Base-by-base conservation (phyloP, 1,140 invertebrate genomes). In the Cotesia glomerata region DNA sequence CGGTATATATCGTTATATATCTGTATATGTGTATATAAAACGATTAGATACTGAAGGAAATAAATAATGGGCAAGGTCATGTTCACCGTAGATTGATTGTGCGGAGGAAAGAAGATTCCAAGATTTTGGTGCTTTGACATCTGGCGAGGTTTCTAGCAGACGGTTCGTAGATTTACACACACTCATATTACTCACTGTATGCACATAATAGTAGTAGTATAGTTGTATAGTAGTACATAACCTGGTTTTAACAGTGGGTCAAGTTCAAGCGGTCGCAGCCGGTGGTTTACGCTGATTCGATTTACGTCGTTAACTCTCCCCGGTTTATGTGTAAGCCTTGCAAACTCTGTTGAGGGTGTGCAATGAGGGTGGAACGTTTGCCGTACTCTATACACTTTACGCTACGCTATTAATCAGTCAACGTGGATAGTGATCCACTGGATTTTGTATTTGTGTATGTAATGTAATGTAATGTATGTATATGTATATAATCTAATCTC, bases 201-300 rank as follows among this genome's bases (percentile, higher is more conserved):
- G 26, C 26, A 26, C 26, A 26, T 26, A 26, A 26, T 26, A 26
- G 26, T 26, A 26, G 26, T 26, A 26, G 26, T 26, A 26, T 26
- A 26, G 26, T 26, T 45, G 39, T 45, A 8, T 45, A 45, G 11
- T 45, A 45, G 56, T 35, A 13, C 16, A 51, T 71, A 72, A 56
- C 71, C 71, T 49, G 56, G 71, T 67, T 72, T 67, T 34, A 35
- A 36, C 54, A 72, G 54, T 72, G 18, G 71, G 71, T 72, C 71
- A 72, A 72, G 71, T 72, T 72, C 71, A 72, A 72, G 52, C 71
- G 64, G 65, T 62, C 64, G 58, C 64, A 72, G 52, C 54, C 71
- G 51, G 71, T 67, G 63, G 71, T 72, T 72, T 66, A 72, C 71
- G 71, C 39, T 72, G 71, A 72, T 72, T 72, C 71, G 71, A 72